phyloP scores from a whole-genome alignment of 2,888 invertebrate species.

The Tridacna crocea region DNA sequence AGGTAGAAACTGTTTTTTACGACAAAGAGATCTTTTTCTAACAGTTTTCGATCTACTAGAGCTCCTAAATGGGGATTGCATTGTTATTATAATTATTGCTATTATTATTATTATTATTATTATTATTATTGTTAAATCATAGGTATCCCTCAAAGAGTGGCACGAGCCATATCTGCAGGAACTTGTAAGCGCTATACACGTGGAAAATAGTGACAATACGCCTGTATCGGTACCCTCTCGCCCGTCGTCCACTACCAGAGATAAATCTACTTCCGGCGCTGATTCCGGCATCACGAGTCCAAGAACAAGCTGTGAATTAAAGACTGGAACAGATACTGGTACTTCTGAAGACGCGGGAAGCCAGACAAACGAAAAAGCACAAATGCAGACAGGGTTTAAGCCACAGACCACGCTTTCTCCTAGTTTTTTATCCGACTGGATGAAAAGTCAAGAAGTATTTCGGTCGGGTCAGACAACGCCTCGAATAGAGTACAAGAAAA shows the following conservation, averaged over 20 bases:
- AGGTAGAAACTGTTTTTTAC: too few species aligned
- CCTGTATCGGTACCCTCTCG: neutral
- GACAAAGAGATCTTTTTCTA: too few species aligned
- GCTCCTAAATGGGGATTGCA: too few species aligned
- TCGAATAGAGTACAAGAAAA: constrained; percentile 33
- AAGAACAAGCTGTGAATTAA: neutral
- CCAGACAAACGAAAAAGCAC: constrained; percentile 5
- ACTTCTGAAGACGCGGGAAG: neutral
- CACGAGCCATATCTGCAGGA: constrained; percentile 60
- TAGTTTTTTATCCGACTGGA: constrained; percentile 29
- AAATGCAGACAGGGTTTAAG: neutral
- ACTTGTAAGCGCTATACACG: constrained; percentile 34
- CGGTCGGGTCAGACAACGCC: constrained; percentile 24
- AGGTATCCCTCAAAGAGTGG: constrained; percentile 63
- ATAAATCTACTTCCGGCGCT: constrained; percentile 5
- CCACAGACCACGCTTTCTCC: neutral
- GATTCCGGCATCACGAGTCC: constrained; percentile 1
- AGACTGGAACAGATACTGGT: neutral
- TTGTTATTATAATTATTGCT: too few species aligned
- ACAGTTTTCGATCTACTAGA: too few species aligned
- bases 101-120: too few species aligned
- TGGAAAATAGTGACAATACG: neutral
- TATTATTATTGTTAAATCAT: neutral
- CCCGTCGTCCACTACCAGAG: neutral
- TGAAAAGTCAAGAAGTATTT: constrained; percentile 5